These are phyloP conservation scores for Scatophagus argus DNA, from an alignment of 2,113 vertebrate genomes.

Conservation along the genomic window DNA sequence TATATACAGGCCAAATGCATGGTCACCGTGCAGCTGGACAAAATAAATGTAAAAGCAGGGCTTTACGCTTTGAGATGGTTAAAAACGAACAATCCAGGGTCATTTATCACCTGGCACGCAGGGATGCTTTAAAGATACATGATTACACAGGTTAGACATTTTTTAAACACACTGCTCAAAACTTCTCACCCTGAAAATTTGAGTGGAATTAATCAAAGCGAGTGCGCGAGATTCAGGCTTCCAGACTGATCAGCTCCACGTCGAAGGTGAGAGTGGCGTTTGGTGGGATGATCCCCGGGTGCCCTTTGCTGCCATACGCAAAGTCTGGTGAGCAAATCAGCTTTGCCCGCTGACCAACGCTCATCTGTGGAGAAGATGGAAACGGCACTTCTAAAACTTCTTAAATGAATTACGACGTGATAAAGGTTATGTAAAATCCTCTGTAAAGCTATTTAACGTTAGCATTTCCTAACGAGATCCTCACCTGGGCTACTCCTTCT, in stretches of 20 bases:
- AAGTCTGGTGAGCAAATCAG: conserved; percentile 93
- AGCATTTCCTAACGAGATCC: neutral
- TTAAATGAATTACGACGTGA: no score
- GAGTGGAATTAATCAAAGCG: conserved; percentile 70
- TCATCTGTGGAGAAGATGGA: conserved; percentile 86
- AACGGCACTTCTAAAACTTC: neutral
- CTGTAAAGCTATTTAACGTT: no score
- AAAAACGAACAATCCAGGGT: no score
- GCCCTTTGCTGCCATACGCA: conserved; percentile 90
- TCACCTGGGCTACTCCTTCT: conserved; percentile 93
- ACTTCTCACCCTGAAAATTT: conserved; percentile 75
- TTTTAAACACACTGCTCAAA: neutral
- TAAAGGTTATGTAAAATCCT: no score
- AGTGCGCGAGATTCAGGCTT: conserved; percentile 84
- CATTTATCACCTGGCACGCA: neutral
- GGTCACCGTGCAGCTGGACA: no score
- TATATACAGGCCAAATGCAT: neutral
- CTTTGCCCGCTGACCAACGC: conserved; percentile 92
- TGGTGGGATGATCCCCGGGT: conserved; percentile 94
- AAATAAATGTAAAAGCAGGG: neutral
- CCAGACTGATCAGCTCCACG: conserved; percentile 92
- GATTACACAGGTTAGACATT: no score
- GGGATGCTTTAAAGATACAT: neutral
- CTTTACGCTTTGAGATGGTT: no score
- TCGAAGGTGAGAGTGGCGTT: conserved; percentile 94